Percentiles rank a stretch among this genome's conserved stretches.
Conservation (phyloP, 1,140 invertebrate genomes). For the Pachypeltis micranthus region DNA sequence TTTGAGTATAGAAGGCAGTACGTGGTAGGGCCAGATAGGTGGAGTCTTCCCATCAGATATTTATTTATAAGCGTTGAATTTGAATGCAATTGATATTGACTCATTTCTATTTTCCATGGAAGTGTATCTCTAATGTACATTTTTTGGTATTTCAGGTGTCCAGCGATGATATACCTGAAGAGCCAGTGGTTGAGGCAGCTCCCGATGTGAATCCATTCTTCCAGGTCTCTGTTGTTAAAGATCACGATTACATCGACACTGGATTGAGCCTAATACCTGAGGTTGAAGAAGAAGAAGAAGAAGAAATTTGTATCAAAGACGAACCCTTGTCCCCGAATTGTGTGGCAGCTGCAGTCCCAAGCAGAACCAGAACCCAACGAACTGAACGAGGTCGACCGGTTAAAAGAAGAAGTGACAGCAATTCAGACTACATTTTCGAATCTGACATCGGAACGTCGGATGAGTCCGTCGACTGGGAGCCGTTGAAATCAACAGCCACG, state of each 20-base stretch:
- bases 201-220: no score
- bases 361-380: not conserved
- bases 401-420: constrained; percentile 3
- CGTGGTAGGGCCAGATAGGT: no score
- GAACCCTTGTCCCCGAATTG: not conserved
- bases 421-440: constrained; percentile 14
- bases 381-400: constrained; percentile 1
- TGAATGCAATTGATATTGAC: not conserved
- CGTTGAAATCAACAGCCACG: not conserved
- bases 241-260: constrained; percentile 16
- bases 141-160: constrained; percentile 4
- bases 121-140: no score
- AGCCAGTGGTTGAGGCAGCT: not conserved
- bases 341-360: not conserved
- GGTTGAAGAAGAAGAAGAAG: not conserved
- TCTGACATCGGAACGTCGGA: constrained; percentile 1
- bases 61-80: not conserved
- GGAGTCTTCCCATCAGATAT: no score
- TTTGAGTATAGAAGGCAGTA: no score
- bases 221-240: constrained; percentile 6
- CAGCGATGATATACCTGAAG: not conserved
- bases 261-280: no score
- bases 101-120: not conserved
- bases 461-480: constrained; percentile 7
- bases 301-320: not conserved